Conservation (phyloP, 2,797 vertebrate species). For the Danio choprae region DNA sequence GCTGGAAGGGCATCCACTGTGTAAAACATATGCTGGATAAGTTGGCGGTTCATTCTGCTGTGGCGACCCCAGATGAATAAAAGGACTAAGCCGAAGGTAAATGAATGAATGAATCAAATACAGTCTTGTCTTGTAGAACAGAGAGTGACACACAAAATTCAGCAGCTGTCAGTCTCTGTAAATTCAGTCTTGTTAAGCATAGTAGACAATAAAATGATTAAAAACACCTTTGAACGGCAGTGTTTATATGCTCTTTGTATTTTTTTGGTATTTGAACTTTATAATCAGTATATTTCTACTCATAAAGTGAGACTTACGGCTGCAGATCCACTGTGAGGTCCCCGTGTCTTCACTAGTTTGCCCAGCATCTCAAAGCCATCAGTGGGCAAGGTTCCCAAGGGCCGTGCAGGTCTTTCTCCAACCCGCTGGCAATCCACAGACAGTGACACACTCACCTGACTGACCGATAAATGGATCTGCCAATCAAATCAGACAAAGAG, state of each 20-base stretch:
- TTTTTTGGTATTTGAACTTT: not conserved
- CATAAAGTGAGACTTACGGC: conserved; percentile 73
- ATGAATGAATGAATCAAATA: no score
- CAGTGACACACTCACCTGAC: conserved; percentile 84
- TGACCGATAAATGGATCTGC: conserved; percentile 90
- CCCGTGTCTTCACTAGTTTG: conserved; percentile 85
- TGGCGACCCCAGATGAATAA: no score
- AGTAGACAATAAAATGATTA: not conserved
- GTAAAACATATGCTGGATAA: no score
- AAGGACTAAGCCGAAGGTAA: no score
- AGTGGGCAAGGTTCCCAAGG: conserved; percentile 78
- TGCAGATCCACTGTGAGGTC: conserved; percentile 86
- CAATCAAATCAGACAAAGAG: conserved; percentile 46
- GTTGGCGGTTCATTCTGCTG: no score
- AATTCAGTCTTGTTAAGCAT: not conserved
- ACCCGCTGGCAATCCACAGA: conserved; percentile 90
- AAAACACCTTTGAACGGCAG: not conserved
- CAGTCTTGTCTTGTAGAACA: no score
- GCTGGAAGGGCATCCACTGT: no score
- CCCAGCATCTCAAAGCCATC: conserved; percentile 90
- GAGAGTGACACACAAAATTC: no score
- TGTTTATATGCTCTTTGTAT: not conserved
- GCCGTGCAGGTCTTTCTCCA: conserved; percentile 81
- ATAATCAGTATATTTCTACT: not conserved
- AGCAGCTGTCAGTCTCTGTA: no score